These are phyloP conservation scores for Suricata suricatta DNA, from an alignment of 2,113 vertebrate species.

Conservation along the genomic window DNA sequence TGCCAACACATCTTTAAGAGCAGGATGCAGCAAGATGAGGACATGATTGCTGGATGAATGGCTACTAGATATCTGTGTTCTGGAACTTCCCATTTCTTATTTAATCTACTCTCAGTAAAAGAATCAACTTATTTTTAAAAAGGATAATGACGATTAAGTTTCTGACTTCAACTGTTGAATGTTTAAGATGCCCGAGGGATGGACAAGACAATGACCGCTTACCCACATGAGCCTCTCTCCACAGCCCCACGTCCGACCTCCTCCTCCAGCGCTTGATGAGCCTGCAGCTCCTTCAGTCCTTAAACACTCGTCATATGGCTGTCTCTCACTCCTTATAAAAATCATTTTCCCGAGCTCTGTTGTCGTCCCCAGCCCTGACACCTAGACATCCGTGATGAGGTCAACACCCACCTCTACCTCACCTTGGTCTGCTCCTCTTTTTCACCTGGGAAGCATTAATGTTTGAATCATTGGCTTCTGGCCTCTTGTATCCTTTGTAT, in stretches of 20 bases:
- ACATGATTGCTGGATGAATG: neutral
- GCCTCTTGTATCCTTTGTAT: neutral
- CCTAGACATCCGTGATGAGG: neutral
- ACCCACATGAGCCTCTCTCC: fast-evolving
- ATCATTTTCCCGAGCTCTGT: neutral
- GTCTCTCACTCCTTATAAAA: fast-evolving
- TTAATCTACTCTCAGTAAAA: neutral
- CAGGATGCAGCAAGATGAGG: neutral
- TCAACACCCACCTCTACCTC: neutral
- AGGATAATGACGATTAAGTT: neutral
- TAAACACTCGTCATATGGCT: neutral
- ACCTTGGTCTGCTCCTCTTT: fast-evolving
- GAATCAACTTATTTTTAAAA: neutral
- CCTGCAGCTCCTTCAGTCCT: fast-evolving
- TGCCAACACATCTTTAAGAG: neutral
- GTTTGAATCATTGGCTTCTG: neutral
- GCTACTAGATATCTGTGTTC: neutral
- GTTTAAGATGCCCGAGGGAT: neutral
- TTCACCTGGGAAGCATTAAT: neutral
- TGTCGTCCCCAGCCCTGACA: too few relatives aligned
- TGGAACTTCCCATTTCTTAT: neutral
- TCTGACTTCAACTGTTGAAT: neutral
- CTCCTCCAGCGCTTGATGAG: too few relatives aligned
- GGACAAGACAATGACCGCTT: neutral
- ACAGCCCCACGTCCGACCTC: too few relatives aligned